Base-by-base conservation (phyloP, 2,888 invertebrate genomes). In the Apantesis nais region DNA sequence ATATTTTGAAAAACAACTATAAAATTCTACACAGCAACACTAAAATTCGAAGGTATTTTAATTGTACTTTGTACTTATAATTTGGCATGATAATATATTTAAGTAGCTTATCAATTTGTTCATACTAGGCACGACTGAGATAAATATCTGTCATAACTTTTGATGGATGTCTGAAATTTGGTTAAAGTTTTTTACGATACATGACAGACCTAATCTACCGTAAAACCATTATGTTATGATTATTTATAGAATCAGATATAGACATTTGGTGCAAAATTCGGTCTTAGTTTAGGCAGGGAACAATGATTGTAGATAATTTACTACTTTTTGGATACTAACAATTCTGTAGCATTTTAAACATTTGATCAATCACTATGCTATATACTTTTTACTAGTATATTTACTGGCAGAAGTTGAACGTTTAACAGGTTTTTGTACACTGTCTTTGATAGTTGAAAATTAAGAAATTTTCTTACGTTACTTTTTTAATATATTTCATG, bases 401-500 rank as follows among this genome's bases (percentile, higher is more conserved):
- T 48, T n/a, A 22, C 2, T 22, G 16, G 44, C 19, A 44, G 19
- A 12, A 0, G 41, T 41, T 4, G 44, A 0, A 44, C 16, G 44
- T 19, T 44, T 19, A 19, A 44, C 44, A 19, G 19, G 3, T 44
- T 19, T 44, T 44, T 44, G 19, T 44, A 44, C 7, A 44, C 7
- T 44, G 19, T 44, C 7, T 44, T 7, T 34, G 34, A 34, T 34
- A 34, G n/a, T n/a, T n/a, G n/a, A 44, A 5, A 44, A 44, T 41
- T 14, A 12, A 12, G 12, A 11, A 41, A 41, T 44, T 44, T 44
- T 16, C 19, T 44, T 7, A 19, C 19, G 19, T 19, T 19, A 44
- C 44, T 19, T 44, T 44, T 44, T 19, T 37, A 66, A 63, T 70
- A 70, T 52, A 66, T 62, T 66, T 68, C 68, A 52, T 41, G 71